A percentile compares a stretch with the other conserved stretches of the same genome.
phyloP scores from a whole-genome alignment of 2,888 invertebrate genomes.

The Melieria picta region DNA sequence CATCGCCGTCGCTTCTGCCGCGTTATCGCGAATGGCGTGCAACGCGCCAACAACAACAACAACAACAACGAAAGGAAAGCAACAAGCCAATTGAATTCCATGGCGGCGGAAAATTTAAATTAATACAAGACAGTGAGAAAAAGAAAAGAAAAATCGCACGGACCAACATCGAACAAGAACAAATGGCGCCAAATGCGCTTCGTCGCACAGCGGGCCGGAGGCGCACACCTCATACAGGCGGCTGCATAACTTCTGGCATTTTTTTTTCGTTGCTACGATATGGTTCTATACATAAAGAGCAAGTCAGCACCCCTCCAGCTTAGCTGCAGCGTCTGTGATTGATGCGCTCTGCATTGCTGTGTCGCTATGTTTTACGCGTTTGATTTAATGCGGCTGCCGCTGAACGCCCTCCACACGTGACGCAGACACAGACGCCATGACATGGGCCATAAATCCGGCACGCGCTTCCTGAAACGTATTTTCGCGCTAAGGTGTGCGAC shows the following conservation, averaged over 20 bases:
- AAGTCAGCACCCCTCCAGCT: too few species aligned
- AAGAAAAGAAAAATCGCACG: background rate
- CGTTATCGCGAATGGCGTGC: conserved; percentile 3
- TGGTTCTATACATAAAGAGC: too few species aligned
- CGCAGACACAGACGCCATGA: conserved; percentile 22
- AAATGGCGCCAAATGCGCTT: conserved; percentile 54
- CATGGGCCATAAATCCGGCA: conserved; percentile 42
- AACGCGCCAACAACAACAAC: background rate
- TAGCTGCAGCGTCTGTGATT: too few species aligned
- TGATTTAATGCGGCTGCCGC: too few species aligned
- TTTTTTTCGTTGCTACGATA: too few species aligned
- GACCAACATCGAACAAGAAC: conserved; percentile 15
- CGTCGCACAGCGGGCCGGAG: conserved; percentile 1
- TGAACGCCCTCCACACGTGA: too few species aligned
- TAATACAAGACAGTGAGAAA: background rate
- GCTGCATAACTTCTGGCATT: too few species aligned
- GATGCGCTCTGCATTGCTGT: too few species aligned
- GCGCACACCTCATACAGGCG: too few species aligned
- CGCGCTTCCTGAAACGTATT: background rate
- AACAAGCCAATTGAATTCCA: conserved; percentile 31
- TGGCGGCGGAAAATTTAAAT: conserved; percentile 46
- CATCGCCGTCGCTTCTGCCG: conserved; percentile 3
- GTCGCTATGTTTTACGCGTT: too few species aligned
- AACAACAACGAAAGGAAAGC: conserved; percentile 25
- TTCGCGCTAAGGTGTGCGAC: too few species aligned